Evolutionary conservation across 2,113 vertebrate species (phyloP).

Genomic region (Chascanopsetta lugubris): DNA sequence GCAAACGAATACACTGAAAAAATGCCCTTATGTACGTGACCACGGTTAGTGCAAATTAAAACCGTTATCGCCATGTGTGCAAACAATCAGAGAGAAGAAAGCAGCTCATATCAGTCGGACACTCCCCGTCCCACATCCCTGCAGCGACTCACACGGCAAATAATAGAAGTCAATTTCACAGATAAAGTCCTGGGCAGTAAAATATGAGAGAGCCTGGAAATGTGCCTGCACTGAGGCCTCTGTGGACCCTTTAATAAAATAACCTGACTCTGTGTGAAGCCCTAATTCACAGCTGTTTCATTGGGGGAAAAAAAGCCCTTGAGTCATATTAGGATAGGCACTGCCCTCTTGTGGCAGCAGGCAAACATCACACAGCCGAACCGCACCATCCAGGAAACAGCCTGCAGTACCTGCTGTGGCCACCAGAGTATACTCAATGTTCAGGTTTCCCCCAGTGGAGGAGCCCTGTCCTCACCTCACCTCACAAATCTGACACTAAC

Average conservation of each 20-base stretch:
- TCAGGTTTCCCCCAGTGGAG: slow-evolving; percentile 38
- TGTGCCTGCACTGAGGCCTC: slow-evolving; percentile 44
- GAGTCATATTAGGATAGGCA: slow-evolving; percentile 24
- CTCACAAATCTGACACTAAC: slow-evolving; percentile 33
- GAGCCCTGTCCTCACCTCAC: slow-evolving; percentile 36
- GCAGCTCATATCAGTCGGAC: slow-evolving; percentile 16
- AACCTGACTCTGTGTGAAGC: background rate
- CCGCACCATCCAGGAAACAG: background rate
- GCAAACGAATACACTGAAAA: slow-evolving; percentile 16
- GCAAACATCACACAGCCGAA: slow-evolving; percentile 1
- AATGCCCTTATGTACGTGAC: background rate
- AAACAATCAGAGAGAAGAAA: slow-evolving; percentile 11
- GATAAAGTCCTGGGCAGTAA: slow-evolving; percentile 51
- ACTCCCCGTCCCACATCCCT: too few species aligned
- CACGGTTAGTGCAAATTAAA: slow-evolving; percentile 20
- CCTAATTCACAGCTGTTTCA: slow-evolving; percentile 3
- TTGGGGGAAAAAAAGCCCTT: slow-evolving; percentile 12
- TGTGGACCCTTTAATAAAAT: background rate
- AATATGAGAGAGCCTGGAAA: slow-evolving; percentile 45
- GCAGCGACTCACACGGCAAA: slow-evolving; percentile 45
- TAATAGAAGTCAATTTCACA: slow-evolving; percentile 45
- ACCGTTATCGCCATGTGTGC: slow-evolving; percentile 3
- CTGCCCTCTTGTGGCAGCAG: slow-evolving; percentile 47
- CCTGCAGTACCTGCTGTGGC: slow-evolving; percentile 32
- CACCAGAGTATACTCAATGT: slow-evolving; percentile 57